Conservation (phyloP, 1,140 invertebrate species). For the Drosophila pectinifera region DNA sequence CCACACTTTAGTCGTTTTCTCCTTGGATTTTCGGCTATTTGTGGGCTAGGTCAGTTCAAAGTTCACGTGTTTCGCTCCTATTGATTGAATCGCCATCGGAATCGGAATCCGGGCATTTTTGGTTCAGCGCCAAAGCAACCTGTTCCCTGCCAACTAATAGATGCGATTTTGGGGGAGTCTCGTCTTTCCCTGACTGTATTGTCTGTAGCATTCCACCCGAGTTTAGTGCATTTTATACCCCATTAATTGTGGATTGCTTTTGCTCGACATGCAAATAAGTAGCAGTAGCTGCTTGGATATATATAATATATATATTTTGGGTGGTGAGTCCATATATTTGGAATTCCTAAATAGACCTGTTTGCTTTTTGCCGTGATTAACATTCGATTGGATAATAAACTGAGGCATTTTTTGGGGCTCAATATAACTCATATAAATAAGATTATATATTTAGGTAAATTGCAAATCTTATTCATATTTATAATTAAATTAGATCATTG, state of each 20-base stretch:
- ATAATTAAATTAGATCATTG: background rate
- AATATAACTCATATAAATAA: background rate
- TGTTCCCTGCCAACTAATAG: conserved; percentile 39
- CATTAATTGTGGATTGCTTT: conserved; percentile 42
- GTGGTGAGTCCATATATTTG: background rate
- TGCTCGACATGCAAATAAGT: conserved; percentile 12
- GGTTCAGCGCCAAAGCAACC: conserved; percentile 59
- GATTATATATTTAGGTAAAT: background rate
- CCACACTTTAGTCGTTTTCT: conserved; percentile 19
- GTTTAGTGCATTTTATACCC: conserved; percentile 20
- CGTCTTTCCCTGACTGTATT: background rate
- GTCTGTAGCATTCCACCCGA: conserved; percentile 22
- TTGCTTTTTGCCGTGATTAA: conserved; percentile 3
- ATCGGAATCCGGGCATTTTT: conserved; percentile 43
- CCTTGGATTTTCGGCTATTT: conserved; percentile 23
- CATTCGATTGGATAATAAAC: background rate
- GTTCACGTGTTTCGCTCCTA: conserved; percentile 60
- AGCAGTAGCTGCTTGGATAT: background rate
- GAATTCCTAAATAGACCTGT: background rate
- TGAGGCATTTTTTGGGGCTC: background rate
- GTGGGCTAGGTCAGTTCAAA: conserved; percentile 67
- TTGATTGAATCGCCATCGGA: conserved; percentile 51
- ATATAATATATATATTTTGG: background rate
- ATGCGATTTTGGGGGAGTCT: conserved; percentile 4
- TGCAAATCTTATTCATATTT: background rate